A percentile compares a stretch with the other conserved stretches of the same genome.
phyloP scores from a whole-genome alignment of 1,140 invertebrate genomes.

The Saccostrea cuccullata region DNA sequence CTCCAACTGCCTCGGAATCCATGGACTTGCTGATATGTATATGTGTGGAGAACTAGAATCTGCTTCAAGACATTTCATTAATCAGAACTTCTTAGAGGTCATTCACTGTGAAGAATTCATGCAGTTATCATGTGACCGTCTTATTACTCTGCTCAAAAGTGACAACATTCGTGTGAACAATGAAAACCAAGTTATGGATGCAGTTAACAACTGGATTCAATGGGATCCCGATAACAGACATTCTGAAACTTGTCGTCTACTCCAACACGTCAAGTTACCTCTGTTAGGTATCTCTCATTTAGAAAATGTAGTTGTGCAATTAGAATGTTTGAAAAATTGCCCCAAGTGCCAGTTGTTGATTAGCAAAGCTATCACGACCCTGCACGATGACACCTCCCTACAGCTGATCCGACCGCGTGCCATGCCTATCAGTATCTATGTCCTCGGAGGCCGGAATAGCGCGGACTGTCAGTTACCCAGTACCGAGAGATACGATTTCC shows the following conservation, averaged over 20 bases:
- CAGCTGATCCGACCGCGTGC: constrained; percentile 69
- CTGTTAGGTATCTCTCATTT: constrained; percentile 71
- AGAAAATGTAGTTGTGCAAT: constrained; percentile 74
- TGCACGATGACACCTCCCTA: constrained; percentile 68
- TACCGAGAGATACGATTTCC: constrained; percentile 75
- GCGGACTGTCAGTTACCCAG: constrained; percentile 74
- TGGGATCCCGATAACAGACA: constrained; percentile 65
- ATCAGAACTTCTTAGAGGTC: constrained; percentile 75
- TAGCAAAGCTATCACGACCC: constrained; percentile 71
- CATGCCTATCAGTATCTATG: constrained; percentile 80
- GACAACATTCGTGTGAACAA: constrained; percentile 73
- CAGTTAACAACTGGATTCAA: constrained; percentile 72
- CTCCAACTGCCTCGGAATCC: constrained; percentile 75
- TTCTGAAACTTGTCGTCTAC: constrained; percentile 65
- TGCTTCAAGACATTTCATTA: constrained; percentile 71
- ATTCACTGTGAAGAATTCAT: constrained; percentile 75
- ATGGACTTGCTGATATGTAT: constrained; percentile 76
- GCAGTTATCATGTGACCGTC: constrained; percentile 71
- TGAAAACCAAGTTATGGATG: constrained; percentile 83
- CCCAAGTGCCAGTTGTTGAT: constrained; percentile 76
- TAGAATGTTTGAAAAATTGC: constrained; percentile 74
- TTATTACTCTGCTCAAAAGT: constrained; percentile 71
- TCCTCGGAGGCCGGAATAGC: constrained; percentile 75
- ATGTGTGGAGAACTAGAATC: constrained; percentile 73
- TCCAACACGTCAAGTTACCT: constrained; percentile 72